Evolutionary conservation across 2,113 vertebrate genomes (phyloP).

Genomic region (Pelusios castaneus): DNA sequence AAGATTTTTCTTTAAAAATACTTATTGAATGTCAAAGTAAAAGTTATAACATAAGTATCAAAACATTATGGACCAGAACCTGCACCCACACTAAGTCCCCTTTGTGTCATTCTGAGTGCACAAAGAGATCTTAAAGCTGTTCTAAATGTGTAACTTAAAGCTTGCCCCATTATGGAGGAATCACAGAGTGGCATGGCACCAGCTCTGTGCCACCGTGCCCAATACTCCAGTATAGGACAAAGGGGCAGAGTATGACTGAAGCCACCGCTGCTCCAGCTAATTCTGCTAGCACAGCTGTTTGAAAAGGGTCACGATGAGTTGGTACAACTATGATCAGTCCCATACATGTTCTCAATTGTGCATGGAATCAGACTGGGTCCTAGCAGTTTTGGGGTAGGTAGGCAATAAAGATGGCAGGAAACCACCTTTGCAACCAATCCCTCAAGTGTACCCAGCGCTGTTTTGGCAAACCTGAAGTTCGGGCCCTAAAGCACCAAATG

Average conservation of each 20-base stretch:
- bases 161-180: not conserved
- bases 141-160: not conserved
- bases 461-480: not conserved
- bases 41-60: rapidly evolving
- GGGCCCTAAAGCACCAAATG: not conserved
- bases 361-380: not conserved
- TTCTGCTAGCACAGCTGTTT: not conserved
- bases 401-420: not conserved
- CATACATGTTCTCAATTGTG: not conserved
- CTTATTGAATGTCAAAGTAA: rapidly evolving
- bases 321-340: not conserved
- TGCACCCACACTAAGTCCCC: not conserved
- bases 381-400: not conserved
- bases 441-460: not conserved
- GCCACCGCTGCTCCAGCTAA: not conserved
- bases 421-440: not conserved
- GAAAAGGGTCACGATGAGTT: not conserved
- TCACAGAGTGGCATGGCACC: not conserved
- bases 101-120: not conserved
- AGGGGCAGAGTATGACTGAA: not conserved
- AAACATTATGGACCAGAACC: rapidly evolving
- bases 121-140: not conserved
- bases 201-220: not conserved
- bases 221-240: not conserved
- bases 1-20: not conserved